Evolutionary conservation across 2,797 vertebrate genomes (phyloP).

Genomic region (Acrossocheilus fasciatus): DNA sequence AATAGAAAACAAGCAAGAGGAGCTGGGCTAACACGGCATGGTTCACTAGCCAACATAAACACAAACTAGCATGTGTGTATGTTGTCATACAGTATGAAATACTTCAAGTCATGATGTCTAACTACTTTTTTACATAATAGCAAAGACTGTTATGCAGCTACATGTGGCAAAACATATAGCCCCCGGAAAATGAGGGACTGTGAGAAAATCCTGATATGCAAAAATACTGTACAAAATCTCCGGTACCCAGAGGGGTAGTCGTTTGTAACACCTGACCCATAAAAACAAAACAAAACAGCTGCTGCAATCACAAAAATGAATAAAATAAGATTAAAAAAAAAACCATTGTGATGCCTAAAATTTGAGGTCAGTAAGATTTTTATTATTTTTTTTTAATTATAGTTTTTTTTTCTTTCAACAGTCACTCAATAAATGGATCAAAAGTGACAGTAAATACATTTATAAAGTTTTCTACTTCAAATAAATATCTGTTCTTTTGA

Average conservation of each 20-base stretch:
- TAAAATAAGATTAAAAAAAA: not conserved
- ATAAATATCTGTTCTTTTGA: not conserved
- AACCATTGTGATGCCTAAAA: not conserved
- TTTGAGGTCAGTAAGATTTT: not conserved
- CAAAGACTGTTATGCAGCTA: not conserved
- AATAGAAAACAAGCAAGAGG: constrained; percentile 32
- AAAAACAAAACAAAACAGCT: not conserved
- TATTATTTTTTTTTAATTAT: no score
- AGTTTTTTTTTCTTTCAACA: not conserved
- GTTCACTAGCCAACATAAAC: not conserved
- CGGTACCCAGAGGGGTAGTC: not conserved
- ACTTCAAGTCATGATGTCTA: not conserved
- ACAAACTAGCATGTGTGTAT: not conserved
- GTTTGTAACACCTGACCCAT: not conserved
- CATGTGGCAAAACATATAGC: not conserved
- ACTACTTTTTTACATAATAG: not conserved
- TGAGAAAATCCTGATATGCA: not conserved
- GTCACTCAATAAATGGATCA: not conserved
- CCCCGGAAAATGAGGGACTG: not conserved
- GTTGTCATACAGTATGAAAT: not conserved
- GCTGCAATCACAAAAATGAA: not conserved
- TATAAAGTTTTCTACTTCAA: not conserved
- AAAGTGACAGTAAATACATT: not conserved
- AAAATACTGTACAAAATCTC: not conserved
- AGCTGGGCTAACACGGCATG: constrained; percentile 20